These are phyloP conservation scores for Dendrocincla fuliginosa DNA, from an alignment of 2,797 vertebrate species.

Conservation along the genomic window DNA sequence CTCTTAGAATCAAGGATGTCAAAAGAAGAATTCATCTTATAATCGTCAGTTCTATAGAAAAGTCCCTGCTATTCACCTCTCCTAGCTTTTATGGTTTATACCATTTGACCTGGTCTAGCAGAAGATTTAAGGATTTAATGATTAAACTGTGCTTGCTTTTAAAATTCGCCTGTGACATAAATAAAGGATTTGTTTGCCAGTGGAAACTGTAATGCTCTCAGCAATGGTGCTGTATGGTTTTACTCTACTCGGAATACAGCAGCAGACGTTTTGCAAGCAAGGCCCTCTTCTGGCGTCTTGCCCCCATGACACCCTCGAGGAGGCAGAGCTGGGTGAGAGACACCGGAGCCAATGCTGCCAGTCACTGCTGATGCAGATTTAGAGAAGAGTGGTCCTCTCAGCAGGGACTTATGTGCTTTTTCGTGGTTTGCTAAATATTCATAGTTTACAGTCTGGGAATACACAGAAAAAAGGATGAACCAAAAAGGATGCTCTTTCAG, in stretches of 20 bases:
- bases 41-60: background rate
- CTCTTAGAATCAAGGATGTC: background rate
- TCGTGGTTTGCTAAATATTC: background rate
- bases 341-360: background rate
- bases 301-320: background rate
- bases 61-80: background rate
- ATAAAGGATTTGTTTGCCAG: background rate
- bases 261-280: background rate
- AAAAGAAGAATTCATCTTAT: background rate
- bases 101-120: background rate
- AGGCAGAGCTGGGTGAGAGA: background rate
- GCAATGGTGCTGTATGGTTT: background rate
- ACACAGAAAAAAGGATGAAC: background rate
- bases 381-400: background rate
- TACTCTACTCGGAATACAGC: rapidly evolving
- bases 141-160: background rate
- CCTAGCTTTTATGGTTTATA: background rate
- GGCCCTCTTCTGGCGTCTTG: background rate
- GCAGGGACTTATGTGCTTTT: background rate
- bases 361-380: background rate
- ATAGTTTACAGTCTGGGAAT: background rate
- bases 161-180: background rate
- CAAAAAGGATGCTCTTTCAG: background rate
- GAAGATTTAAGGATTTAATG: background rate
- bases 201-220: background rate